Evolutionary conservation across 2,113 vertebrate species (phyloP).

Genomic region (Lichenostomus cassidix): DNA sequence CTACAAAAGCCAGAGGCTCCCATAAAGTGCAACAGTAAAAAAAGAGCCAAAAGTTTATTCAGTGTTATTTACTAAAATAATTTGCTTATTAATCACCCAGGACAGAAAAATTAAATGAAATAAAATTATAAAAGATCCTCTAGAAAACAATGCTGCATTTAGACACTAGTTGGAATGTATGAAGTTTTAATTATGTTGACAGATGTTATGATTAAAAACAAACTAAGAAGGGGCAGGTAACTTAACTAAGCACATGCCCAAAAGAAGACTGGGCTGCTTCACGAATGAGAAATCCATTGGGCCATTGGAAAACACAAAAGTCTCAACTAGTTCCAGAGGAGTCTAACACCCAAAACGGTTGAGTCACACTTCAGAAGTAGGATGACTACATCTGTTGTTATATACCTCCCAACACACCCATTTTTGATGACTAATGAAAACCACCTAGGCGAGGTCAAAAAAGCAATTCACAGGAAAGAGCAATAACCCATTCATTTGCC

Average conservation of each 20-base stretch:
- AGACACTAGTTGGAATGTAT: neutral
- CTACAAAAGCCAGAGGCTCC: neutral
- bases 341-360: neutral
- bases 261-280: neutral
- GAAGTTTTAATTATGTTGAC: neutral
- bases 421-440: neutral
- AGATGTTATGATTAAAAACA: neutral
- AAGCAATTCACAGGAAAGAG: neutral
- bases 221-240: neutral
- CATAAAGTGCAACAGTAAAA: neutral
- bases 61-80: neutral
- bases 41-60: neutral
- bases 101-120: neutral
- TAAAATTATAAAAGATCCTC: neutral
- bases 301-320: neutral
- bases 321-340: neutral
- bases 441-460: neutral
- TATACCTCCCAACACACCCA: rapidly evolving
- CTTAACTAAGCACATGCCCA: neutral
- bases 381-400: neutral
- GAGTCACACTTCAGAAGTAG: neutral
- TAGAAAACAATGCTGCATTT: neutral
- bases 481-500: neutral
- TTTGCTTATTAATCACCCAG: neutral
- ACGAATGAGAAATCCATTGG: neutral